Evolutionary conservation across 1,140 invertebrate genomes (phyloP), one percentile per base, ranked within the genome.

Genomic region (Drosophila bifasciata): DNA sequence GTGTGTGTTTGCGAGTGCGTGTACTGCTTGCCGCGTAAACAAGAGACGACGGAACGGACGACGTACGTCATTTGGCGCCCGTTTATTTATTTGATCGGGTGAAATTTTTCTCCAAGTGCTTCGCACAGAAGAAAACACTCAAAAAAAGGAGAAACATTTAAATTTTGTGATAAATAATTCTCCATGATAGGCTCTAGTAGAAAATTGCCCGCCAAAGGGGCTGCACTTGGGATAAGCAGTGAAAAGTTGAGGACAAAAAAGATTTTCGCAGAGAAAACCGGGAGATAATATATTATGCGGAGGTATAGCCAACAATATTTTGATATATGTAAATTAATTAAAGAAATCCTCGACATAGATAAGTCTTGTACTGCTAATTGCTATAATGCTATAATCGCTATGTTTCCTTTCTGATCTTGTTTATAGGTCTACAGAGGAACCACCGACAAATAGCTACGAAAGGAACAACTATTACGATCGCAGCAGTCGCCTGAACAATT

Each of bases 391-490:
- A 48, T 41, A 44, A 6, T 40, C 2, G 3, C 48, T 43, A 46
- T 21, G 55, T 53, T 62, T 76, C n/a, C 39, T 50, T 28, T 23
- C 36, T 4, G 36, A 0, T 50, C 8, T 9, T 2, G 19, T 53
- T 68, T 56, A 45, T 49, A 93, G 93, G 84, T 93, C 93, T 85
- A 91, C 92, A 68, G 93, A 93, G 73, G 93, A 93, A 83, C 83
- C 91, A 89, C 80, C 91, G 72, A 81, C 83, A 78, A 91, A 89
- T 66, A 90, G 75, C 73, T 89, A 85, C 79, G 86, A 90, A 85
- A 80, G 90, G 79, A 90, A 91, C 67, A 90, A 91, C 68, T 93
- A 93, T 76, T 93, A 92, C 90, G 93, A 93, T 60, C 91, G 93
- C 68, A 69, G 32, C 63, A 91, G 70, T 68, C 79, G 84, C 79